Evolutionary conservation across 2,888 invertebrate genomes (phyloP).

Genomic region (Cephus sareptanus): DNA sequence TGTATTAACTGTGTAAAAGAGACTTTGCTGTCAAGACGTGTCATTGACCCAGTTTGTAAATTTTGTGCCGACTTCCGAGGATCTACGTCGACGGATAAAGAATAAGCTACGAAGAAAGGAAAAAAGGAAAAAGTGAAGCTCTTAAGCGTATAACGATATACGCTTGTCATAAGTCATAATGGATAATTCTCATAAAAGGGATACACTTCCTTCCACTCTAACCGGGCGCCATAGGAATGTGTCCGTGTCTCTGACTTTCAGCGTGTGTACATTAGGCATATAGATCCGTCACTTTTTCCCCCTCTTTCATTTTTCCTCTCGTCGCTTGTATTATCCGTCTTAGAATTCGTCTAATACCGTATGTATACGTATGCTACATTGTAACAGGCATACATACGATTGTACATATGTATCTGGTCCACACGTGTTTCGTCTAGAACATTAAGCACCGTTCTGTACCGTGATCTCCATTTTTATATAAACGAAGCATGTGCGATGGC

Average conservation of each 20-base stretch:
- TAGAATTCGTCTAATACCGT: conserved; percentile 3
- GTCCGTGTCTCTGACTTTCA: not conserved
- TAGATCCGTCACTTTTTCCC: not conserved
- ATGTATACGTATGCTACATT: conserved; percentile 12
- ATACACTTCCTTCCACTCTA: not conserved
- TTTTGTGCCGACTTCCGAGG: not conserved
- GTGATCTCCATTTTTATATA: not conserved
- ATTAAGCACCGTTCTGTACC: conserved; percentile 8
- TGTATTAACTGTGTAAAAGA: not conserved
- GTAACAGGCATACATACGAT: conserved; percentile 6
- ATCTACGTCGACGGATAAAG: not conserved
- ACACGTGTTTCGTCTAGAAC: conserved; percentile 4
- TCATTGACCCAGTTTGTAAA: not conserved
- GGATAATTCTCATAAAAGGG: not conserved
- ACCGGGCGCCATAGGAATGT: not conserved
- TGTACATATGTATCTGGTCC: conserved; percentile 12
- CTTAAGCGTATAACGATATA: not conserved
- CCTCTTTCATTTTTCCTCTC: not conserved
- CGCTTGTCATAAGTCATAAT: not conserved
- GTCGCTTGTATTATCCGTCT: conserved; percentile 3
- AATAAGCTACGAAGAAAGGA: not conserved
- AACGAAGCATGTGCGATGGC: not conserved
- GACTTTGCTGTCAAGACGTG: not conserved
- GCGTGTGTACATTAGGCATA: not conserved
- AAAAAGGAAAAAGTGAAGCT: not conserved